These are phyloP conservation scores for Trididemnum nubilum DNA, from an alignment of 23 tunicate genomes.

Conservation along the genomic window DNA sequence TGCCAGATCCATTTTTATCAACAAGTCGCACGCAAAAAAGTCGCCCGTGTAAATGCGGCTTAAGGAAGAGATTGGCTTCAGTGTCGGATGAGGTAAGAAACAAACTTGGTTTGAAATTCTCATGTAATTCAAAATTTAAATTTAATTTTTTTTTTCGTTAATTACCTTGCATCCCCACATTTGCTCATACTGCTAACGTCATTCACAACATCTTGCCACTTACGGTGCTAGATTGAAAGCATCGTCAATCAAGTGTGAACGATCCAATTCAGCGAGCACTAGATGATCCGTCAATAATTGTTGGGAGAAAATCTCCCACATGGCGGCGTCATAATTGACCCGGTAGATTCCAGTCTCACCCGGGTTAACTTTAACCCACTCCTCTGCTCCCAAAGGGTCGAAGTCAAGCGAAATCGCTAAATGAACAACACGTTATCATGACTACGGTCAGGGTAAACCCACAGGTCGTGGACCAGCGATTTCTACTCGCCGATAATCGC, in stretches of 20 bases:
- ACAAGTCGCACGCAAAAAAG: no score
- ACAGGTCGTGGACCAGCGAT: not conserved
- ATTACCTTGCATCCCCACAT: no score
- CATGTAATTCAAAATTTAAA: no score
- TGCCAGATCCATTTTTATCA: no score
- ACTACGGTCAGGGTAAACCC: not conserved
- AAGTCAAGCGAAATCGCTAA: not conserved
- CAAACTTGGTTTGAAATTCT: no score
- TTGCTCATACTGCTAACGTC: no score
- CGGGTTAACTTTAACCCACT: constrained; percentile 81
- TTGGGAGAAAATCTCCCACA: constrained; percentile 55
- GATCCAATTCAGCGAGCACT: constrained; percentile 67
- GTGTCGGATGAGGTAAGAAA: no score
- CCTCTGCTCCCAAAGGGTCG: constrained; percentile 14
- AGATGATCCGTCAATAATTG: constrained; percentile 50
- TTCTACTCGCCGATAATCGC: not conserved
- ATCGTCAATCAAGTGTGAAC: constrained; percentile 85
- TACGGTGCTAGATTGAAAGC: constrained; percentile 94
- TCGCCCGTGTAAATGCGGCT: no score
- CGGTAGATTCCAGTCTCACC: constrained; percentile 83
- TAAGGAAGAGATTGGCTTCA: no score
- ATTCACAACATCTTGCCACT: constrained; percentile 14
- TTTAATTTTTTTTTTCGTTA: no score
- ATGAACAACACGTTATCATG: not conserved
- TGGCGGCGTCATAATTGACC: constrained; percentile 69